Evolutionary conservation across 2,888 invertebrate species (phyloP).

Genomic region (Nasonovia ribisnigri): DNA sequence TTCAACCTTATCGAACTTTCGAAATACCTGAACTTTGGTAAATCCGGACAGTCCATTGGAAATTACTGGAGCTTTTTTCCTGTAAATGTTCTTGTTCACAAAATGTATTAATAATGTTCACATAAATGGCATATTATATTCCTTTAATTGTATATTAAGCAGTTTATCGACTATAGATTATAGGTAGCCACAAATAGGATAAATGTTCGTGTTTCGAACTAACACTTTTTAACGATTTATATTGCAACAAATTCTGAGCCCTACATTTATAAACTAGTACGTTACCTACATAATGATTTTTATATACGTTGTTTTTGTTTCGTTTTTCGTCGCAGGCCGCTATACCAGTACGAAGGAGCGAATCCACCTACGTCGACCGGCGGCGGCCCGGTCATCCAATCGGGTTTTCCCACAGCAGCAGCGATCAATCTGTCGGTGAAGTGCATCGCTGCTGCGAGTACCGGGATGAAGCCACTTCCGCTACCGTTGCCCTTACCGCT

Average conservation of each 20-base stretch:
- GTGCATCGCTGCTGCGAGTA: conserved; percentile 76
- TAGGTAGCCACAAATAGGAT: no score
- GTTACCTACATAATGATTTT: background rate
- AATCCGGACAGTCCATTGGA: background rate
- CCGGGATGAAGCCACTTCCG: conserved; percentile 64
- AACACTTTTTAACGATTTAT: background rate
- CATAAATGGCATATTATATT: no score
- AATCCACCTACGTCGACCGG: conserved; percentile 59
- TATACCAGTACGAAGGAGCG: conserved; percentile 82
- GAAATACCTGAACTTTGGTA: background rate
- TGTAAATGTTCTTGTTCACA: no score
- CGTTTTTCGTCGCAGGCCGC: conserved; percentile 74
- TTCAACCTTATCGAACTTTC: background rate
- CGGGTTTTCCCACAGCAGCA: conserved; percentile 68
- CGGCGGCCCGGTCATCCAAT: conserved; percentile 65
- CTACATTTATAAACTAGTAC: background rate
- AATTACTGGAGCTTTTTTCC: no score
- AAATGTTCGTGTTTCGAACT: background rate
- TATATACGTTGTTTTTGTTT: background rate
- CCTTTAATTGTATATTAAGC: no score
- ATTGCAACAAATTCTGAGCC: background rate
- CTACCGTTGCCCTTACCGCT: conserved; percentile 66
- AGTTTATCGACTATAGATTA: no score
- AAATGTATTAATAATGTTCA: no score
- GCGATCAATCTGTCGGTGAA: conserved; percentile 89